phyloP scores from a whole-genome alignment of 1,140 invertebrate genomes.

The Zaprionus camerounensis region DNA sequence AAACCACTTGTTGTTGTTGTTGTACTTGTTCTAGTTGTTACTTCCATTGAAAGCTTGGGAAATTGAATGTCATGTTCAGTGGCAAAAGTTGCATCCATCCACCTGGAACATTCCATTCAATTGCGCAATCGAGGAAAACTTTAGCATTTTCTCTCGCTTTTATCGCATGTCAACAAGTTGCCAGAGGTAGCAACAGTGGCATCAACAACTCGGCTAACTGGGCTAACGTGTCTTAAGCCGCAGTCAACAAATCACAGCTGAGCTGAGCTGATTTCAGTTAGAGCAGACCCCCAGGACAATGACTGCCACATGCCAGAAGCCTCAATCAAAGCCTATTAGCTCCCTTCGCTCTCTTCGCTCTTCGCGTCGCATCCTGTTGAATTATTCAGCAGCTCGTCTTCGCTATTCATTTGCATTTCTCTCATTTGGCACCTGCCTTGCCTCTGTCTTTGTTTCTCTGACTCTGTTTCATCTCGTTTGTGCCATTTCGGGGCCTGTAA shows the following conservation, averaged over 20 bases:
- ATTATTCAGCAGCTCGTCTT: constrained; percentile 65
- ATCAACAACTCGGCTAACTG: constrained; percentile 16
- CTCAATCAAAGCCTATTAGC: constrained; percentile 75
- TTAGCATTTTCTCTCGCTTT: constrained; percentile 29
- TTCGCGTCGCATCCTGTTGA: constrained; percentile 62
- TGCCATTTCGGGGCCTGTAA: constrained; percentile 29
- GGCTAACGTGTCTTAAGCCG: constrained; percentile 28
- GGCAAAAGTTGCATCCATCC: constrained; percentile 1
- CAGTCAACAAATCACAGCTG: constrained; percentile 62
- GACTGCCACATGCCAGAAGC: constrained; percentile 65
- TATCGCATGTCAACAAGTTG: background rate
- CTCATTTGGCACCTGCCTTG: constrained; percentile 60
- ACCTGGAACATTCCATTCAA: constrained; percentile 6
- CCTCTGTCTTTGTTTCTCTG: background rate
- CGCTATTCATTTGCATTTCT: constrained; percentile 68
- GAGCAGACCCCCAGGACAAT: constrained; percentile 31
- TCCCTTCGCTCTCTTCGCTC: background rate
- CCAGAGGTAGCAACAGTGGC: background rate
- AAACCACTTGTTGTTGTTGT: constrained; percentile 28
- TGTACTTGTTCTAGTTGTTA: constrained; percentile 21
- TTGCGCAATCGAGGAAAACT: constrained; percentile 14
- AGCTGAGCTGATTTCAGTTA: constrained; percentile 9
- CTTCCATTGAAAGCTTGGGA: background rate
- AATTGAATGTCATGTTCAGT: constrained; percentile 27
- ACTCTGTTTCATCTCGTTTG: background rate